These are phyloP conservation scores for Dermolepida albohirtum DNA, from an alignment of 2,888 invertebrate species.

Conservation along the genomic window DNA sequence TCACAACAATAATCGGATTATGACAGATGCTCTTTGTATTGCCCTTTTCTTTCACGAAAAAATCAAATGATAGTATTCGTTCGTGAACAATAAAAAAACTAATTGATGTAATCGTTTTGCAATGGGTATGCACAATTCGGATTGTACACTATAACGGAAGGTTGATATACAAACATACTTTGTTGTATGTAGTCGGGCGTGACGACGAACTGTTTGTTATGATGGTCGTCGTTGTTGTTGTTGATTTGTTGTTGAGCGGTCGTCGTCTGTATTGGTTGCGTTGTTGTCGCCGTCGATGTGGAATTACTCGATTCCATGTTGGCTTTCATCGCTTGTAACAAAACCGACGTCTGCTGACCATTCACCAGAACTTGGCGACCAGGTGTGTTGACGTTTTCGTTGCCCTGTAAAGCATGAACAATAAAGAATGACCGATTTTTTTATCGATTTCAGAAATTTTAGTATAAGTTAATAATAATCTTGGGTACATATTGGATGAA, in stretches of 20 bases:
- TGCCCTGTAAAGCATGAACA: conserved; percentile 40
- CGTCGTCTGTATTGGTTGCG: conserved; percentile 45
- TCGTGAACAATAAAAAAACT: background rate
- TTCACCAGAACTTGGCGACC: conserved; percentile 61
- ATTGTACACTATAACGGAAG: conserved; percentile 65
- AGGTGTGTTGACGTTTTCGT: conserved; percentile 26
- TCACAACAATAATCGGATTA: conserved; percentile 3
- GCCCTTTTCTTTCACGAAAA: conserved; percentile 35
- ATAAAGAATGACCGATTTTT: background rate
- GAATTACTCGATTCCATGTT: conserved; percentile 55
- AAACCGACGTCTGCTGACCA: conserved; percentile 60
- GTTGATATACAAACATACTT: conserved; percentile 76
- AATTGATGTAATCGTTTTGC: conserved; percentile 62
- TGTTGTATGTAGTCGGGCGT: conserved; percentile 95
- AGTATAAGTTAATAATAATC: too few species aligned
- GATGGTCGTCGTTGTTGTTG: conserved; percentile 61
- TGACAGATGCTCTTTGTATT: conserved; percentile 14
- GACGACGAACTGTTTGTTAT: conserved; percentile 78
- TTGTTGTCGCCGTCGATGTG: conserved; percentile 39
- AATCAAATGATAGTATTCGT: conserved; percentile 37
- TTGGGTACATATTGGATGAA: too few species aligned
- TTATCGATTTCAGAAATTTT: too few species aligned
- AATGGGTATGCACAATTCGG: conserved; percentile 64
- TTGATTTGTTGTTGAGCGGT: conserved; percentile 39
- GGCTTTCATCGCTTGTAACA: conserved; percentile 62